A percentile compares a stretch with the other conserved stretches of the same genome.
Conservation (phyloP, 2,797 vertebrate genomes). For the Hapalemur alaotrensis region DNA sequence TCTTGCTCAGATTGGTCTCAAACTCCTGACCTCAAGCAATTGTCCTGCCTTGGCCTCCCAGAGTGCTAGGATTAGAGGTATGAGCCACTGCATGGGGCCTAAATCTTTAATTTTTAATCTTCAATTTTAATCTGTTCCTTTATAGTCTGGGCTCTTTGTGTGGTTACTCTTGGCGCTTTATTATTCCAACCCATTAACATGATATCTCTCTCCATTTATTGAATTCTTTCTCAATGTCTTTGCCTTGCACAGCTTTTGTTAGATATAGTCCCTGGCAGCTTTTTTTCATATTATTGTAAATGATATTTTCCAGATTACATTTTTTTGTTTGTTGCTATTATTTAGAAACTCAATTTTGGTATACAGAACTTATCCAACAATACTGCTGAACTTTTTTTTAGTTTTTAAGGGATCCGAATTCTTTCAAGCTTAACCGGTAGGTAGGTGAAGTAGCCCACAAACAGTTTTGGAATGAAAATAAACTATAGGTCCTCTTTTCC, state of each 20-base stretch:
- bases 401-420: slow-evolving; percentile 43
- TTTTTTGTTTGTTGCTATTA: background rate
- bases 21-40: background rate
- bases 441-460: background rate
- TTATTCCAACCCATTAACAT: slow-evolving; percentile 16
- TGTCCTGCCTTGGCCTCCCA: background rate
- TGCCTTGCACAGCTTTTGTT: background rate
- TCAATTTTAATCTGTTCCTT: background rate
- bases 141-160: background rate
- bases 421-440: background rate
- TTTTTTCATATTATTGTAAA: background rate
- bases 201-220: background rate
- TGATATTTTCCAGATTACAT: background rate
- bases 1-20: background rate
- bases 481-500: background rate
- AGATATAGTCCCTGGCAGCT: background rate
- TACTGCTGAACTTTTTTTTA: background rate
- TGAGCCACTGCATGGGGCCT: background rate
- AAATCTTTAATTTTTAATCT: background rate
- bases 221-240: background rate
- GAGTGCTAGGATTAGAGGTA: background rate
- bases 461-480: slow-evolving; percentile 21
- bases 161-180: slow-evolving; percentile 23
- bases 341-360: slow-evolving; percentile 37
- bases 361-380: background rate